Base-by-base conservation (phyloP, 2,888 invertebrate genomes). In the Drosophila hamatofila region DNA sequence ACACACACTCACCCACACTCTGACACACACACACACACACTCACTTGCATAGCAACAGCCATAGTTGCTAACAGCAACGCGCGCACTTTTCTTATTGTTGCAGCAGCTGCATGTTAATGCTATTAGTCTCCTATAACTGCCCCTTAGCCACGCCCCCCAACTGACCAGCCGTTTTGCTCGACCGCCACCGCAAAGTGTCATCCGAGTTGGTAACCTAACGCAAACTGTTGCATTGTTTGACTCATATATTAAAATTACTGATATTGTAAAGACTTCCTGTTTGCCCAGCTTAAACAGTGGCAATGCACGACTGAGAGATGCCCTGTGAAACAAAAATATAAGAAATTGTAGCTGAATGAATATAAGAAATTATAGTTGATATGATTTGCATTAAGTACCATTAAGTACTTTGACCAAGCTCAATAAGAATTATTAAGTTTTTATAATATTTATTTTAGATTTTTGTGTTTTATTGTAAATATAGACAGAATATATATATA, bases 51-150 rank as follows among this genome's bases (percentile, higher is more conserved):
- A 25, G 35, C 35, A 14, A 55, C 42, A 48, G 18, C n/a, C n/a
- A 30, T 18, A 30, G 48, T 25, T 23, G 54, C 25, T 8, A 33
- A 27, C 27, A 58, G 35, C 33, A 46, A 52, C 39, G 1, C 55
- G 44, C 58, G 25, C 48, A 16, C 35, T 63, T 41, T 68, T 42
- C 59, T 55, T 56, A 61, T 59, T 46, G 41, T 37, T n/a, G 41
- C 44, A 55, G 21, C 78, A 70, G 75, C 78, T 76, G 75, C 66
- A 73, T 63, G 48, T 72, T 83, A 80, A 80, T 77, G 65, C 23
- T 37, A 14, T 33, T 16, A 30, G 48, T 48, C 23, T 25, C 23
- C 5, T 2, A 1, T 25, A 33, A 30, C 37, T 52, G 44, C 27
- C 37, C 41, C 39, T 14, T 16, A 18, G 46, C 35, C 46, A 54